Conservation (phyloP, 2,113 vertebrate species). For the Lipotes vexillifer region DNA sequence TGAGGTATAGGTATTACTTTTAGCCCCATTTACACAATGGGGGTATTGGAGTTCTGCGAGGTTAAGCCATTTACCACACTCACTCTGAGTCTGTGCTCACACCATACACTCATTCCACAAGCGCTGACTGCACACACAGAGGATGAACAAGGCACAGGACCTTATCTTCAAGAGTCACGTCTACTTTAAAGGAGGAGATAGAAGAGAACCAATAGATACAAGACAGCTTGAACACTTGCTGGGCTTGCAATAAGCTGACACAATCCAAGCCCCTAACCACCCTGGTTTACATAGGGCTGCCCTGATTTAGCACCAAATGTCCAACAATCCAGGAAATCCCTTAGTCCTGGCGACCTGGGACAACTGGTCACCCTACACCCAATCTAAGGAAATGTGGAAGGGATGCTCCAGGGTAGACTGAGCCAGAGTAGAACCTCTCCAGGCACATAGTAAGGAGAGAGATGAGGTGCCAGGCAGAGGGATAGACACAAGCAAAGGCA, state of each 20-base stretch:
- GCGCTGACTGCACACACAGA: fast-evolving
- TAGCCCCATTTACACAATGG: neutral
- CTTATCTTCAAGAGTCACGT: neutral
- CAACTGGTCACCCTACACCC: neutral
- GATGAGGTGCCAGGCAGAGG: neutral
- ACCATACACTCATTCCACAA: fast-evolving
- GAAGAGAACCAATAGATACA: neutral
- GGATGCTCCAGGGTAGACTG: neutral
- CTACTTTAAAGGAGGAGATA: neutral
- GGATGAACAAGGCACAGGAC: neutral
- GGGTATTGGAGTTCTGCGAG: neutral
- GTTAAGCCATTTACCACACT: neutral
- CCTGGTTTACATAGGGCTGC: neutral
- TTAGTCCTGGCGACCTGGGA: neutral
- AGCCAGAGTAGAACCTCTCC: neutral
- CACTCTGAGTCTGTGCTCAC: neutral
- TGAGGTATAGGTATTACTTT: neutral
- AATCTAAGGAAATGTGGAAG: neutral
- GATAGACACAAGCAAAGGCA: neutral
- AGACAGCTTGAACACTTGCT: neutral
- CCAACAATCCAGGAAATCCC: neutral
- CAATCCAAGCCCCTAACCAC: neutral
- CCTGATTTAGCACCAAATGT: neutral
- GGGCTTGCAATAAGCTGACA: neutral
- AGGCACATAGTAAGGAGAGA: neutral